phyloP scores from a whole-genome alignment of 2,113 vertebrate species.

The Anoplopoma fimbria region DNA sequence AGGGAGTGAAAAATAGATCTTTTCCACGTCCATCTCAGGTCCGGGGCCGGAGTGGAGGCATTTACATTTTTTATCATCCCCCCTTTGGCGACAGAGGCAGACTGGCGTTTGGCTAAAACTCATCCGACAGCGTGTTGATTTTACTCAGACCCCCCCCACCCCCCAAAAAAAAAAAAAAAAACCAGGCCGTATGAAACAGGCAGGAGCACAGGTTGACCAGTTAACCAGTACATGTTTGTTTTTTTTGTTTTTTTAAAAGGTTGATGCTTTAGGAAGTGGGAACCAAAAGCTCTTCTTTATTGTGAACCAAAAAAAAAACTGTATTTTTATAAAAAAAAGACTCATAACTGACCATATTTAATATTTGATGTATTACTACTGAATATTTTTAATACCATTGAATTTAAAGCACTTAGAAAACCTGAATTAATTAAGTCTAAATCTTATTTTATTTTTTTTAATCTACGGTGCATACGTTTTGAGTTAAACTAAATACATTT shows the following conservation, averaged over 20 bases:
- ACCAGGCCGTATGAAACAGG: neutral
- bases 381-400: neutral
- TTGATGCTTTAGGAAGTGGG: neutral
- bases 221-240: neutral
- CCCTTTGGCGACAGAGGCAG: constrained; percentile 69
- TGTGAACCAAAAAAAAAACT: neutral
- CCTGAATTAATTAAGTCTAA: too few species aligned
- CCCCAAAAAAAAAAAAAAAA: too few species aligned
- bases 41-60: constrained; percentile 26
- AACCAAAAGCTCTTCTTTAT: neutral
- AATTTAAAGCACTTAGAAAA: too few species aligned
- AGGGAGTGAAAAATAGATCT: constrained; percentile 57
- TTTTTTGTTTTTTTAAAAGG: too few species aligned
- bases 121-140: constrained; percentile 50
- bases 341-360: too few species aligned
- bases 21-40: constrained; percentile 49
- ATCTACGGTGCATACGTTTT: too few species aligned
- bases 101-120: constrained; percentile 61
- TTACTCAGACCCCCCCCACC: constrained; percentile 33
- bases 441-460: too few species aligned
- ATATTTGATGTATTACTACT: neutral
- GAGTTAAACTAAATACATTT: too few species aligned
- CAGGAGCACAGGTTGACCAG: neutral
- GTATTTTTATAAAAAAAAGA: neutral
- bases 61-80: constrained; percentile 79